These are phyloP conservation scores for Artemia franciscana DNA, from an alignment of 1,140 invertebrate genomes.

Conservation along the genomic window DNA sequence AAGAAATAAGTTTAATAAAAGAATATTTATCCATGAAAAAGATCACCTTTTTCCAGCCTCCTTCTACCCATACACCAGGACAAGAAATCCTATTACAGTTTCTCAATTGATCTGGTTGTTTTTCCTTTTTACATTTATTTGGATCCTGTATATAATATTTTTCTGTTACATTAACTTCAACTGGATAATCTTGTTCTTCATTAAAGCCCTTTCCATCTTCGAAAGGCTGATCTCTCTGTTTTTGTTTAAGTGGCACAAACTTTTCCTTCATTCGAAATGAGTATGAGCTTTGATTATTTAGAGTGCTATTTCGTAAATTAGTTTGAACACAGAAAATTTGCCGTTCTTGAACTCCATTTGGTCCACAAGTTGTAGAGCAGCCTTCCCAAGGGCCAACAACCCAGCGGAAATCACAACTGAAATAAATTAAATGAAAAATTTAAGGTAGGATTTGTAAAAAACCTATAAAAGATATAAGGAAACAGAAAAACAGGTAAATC, in stretches of 20 bases:
- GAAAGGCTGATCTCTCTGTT: background rate
- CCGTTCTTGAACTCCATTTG: slow-evolving; percentile 29
- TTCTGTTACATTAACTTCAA: slow-evolving; percentile 3
- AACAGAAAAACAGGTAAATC: no score
- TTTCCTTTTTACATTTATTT: slow-evolving; percentile 23
- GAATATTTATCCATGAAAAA: background rate
- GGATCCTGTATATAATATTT: slow-evolving; percentile 29
- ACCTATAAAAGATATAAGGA: no score
- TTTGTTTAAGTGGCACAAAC: background rate
- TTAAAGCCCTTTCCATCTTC: slow-evolving; percentile 1
- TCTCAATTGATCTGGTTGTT: slow-evolving; percentile 12
- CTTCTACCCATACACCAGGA: slow-evolving; percentile 16
- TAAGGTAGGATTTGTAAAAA: no score
- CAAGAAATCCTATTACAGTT: slow-evolving; percentile 16
- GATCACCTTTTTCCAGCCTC: slow-evolving; percentile 15
- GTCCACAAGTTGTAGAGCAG: slow-evolving; percentile 35
- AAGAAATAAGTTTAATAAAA: background rate
- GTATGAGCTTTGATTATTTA: background rate
- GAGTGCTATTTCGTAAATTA: slow-evolving; percentile 3
- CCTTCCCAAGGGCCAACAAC: slow-evolving; percentile 33
- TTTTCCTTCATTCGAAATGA: slow-evolving; percentile 6
- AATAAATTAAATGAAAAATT: slow-evolving; percentile 5
- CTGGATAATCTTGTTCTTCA: slow-evolving; percentile 1
- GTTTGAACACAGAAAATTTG: slow-evolving; percentile 34
- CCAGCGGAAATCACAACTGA: slow-evolving; percentile 36